Conservation (phyloP, 2,888 invertebrate genomes). For the Conchocele bisecta region DNA sequence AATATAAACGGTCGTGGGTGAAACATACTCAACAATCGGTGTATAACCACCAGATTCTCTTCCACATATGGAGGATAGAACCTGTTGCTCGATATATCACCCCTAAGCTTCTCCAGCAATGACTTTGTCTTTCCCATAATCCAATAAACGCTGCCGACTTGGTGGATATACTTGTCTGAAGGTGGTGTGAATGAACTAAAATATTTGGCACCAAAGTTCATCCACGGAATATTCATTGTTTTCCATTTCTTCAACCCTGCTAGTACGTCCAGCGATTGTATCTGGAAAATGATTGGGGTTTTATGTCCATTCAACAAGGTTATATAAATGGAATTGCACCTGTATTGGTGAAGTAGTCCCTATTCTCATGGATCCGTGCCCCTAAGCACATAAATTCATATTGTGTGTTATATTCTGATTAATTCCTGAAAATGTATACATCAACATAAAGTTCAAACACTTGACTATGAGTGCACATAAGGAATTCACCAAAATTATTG, state of each 20-base stretch:
- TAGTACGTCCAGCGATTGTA: constrained; percentile 54
- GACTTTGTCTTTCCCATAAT: constrained; percentile 30
- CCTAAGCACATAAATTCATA: too few relatives aligned
- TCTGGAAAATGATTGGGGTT: constrained; percentile 34
- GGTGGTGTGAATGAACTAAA: constrained; percentile 74
- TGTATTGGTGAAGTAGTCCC: too few relatives aligned
- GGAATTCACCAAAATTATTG: too few relatives aligned
- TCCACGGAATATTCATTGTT: constrained; percentile 49
- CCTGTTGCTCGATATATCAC: constrained; percentile 69
- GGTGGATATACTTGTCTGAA: constrained; percentile 13
- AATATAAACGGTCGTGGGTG: constrained; percentile 81
- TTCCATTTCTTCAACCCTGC: constrained; percentile 74
- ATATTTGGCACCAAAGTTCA: constrained; percentile 72
- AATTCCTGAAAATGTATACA: too few relatives aligned
- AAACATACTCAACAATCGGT: constrained; percentile 77
- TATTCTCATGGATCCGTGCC: too few relatives aligned
- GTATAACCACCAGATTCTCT: constrained; percentile 66
- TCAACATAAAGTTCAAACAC: too few relatives aligned
- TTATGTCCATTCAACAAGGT: too few relatives aligned
- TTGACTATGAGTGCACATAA: too few relatives aligned
- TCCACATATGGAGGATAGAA: constrained; percentile 73
- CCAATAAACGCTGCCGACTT: constrained; percentile 44
- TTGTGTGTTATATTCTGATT: too few relatives aligned
- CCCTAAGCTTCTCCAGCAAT: constrained; percentile 11
- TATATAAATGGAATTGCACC: too few relatives aligned